A percentile compares a stretch with the other conserved stretches of the same genome.
phyloP scores from a whole-genome alignment of 1,140 invertebrate genomes.

The Platyscapa corneri region DNA sequence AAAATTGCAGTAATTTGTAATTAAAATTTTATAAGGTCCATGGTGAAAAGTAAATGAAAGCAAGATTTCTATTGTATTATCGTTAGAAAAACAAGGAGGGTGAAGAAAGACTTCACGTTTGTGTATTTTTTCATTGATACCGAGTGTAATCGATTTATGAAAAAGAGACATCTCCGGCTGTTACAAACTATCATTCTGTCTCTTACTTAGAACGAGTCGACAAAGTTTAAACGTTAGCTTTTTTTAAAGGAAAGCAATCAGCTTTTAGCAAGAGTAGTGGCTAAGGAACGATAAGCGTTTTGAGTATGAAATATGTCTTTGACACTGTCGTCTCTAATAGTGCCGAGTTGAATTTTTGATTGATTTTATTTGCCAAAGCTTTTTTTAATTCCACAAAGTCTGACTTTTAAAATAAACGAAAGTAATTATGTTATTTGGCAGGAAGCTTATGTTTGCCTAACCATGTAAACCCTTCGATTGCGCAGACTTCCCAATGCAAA shows the following conservation, averaged over 20 bases:
- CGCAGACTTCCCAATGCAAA: not conserved
- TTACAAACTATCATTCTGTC: not conserved
- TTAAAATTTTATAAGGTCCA: not conserved
- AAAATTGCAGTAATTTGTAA: not conserved
- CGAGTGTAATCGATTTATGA: slow-evolving; percentile 27
- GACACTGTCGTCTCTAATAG: not conserved
- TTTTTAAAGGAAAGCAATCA: not conserved
- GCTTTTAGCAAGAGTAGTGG: not conserved
- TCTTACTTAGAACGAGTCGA: not conserved
- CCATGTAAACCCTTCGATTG: not conserved
- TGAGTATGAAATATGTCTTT: not conserved
- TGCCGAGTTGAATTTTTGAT: not conserved
- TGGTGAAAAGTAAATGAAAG: no score
- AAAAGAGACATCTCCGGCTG: slow-evolving; percentile 29
- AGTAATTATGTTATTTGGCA: slow-evolving; percentile 4
- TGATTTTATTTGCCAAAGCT: not conserved
- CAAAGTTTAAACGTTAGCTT: not conserved
- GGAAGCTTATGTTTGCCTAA: not conserved
- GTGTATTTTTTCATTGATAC: not conserved
- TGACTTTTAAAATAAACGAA: not conserved
- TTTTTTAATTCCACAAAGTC: not conserved
- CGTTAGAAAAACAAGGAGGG: not conserved
- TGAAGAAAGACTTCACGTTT: not conserved
- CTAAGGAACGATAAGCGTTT: not conserved
- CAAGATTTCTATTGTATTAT: not conserved